Evolutionary conservation across 1,140 invertebrate species (phyloP).

Genomic region (Sminthurinus signatus): DNA sequence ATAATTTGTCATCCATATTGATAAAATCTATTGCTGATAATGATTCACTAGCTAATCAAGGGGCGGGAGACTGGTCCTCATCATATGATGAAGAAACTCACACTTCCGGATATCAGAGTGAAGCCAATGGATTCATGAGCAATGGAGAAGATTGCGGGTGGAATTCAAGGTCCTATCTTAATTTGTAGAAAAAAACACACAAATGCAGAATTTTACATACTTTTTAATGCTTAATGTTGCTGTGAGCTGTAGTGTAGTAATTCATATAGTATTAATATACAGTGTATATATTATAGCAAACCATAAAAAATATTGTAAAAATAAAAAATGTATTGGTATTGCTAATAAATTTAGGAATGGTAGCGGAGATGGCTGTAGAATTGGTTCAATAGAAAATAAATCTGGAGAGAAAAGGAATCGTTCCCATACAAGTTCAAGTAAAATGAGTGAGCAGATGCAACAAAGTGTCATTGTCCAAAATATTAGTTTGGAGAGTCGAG

Average conservation of each 20-base stretch:
- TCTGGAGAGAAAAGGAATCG: too few species aligned
- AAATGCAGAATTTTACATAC: too few species aligned
- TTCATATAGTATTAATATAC: too few species aligned
- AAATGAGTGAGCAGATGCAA: too few species aligned
- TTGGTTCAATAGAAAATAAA: neutral
- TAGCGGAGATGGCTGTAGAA: constrained; percentile 13
- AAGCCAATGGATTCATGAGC: constrained; percentile 22
- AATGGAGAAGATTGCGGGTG: constrained; percentile 20
- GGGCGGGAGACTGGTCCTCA: constrained; percentile 11
- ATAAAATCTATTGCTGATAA: neutral
- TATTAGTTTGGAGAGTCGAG: neutral
- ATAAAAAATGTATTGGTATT: too few species aligned
- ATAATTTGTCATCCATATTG: neutral
- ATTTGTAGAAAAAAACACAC: too few species aligned
- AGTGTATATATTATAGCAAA: too few species aligned
- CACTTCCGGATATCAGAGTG: constrained; percentile 36
- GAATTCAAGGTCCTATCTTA: constrained; percentile 25
- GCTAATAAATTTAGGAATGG: constrained; percentile 14
- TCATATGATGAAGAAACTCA: constrained; percentile 31
- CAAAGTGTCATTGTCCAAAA: constrained; percentile 10
- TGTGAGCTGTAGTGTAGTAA: too few species aligned
- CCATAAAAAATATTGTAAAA: too few species aligned
- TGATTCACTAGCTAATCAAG: neutral
- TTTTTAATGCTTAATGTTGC: too few species aligned
- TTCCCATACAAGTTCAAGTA: too few species aligned